A percentile compares a stretch with the other conserved stretches of the same genome.
These are phyloP conservation scores for Parnassius orleans DNA, from an alignment of 2,888 invertebrate genomes.

Conservation along the genomic window DNA sequence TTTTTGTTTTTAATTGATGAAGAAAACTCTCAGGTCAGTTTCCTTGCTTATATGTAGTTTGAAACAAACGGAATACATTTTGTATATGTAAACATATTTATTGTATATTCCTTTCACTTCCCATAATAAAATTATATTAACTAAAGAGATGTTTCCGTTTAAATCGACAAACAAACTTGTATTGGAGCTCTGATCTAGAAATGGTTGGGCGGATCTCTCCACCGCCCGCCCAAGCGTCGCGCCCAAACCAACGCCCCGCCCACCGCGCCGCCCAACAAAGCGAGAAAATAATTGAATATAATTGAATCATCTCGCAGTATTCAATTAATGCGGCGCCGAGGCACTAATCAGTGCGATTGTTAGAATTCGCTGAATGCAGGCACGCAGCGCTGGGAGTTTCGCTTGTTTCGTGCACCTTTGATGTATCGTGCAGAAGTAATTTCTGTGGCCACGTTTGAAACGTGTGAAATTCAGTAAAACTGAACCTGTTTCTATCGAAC, in stretches of 20 bases:
- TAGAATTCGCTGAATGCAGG: constrained; percentile 30
- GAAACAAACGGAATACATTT: too few relatives aligned
- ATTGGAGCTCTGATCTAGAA: constrained; percentile 36
- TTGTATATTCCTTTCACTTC: background rate
- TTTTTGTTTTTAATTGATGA: too few relatives aligned
- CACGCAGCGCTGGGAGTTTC: constrained; percentile 13
- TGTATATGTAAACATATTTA: too few relatives aligned
- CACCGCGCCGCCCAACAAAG: constrained; percentile 50
- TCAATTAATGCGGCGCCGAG: constrained; percentile 58
- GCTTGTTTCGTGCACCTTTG: constrained; percentile 10
- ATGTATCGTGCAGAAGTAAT: constrained; percentile 4
- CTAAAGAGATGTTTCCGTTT: constrained; percentile 24
- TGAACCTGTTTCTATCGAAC: background rate
- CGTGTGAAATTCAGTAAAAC: constrained; percentile 4
- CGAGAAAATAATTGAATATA: constrained; percentile 64
- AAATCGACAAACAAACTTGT: constrained; percentile 26
- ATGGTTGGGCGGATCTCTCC: constrained; percentile 57
- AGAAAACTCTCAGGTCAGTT: too few relatives aligned
- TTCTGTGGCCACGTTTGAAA: background rate
- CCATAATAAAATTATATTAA: background rate
- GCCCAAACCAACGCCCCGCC: constrained; percentile 65
- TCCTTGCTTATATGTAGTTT: too few relatives aligned
- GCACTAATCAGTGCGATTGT: constrained; percentile 65
- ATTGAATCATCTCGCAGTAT: constrained; percentile 68
- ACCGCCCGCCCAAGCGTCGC: constrained; percentile 59